Conservation (phyloP, 2,888 invertebrate species). For the Heliconius erato region DNA sequence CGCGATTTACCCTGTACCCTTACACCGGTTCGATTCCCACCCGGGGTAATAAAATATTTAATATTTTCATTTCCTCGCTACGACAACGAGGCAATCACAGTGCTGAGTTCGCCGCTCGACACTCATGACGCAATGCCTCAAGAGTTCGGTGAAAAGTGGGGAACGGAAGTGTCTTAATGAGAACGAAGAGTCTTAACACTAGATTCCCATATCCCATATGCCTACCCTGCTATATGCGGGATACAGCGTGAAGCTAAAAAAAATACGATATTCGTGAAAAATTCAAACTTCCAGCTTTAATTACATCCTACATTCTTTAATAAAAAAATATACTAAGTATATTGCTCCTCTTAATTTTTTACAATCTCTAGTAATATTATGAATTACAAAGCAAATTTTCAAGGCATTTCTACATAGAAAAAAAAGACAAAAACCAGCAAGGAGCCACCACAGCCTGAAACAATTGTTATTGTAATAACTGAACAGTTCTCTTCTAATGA, state of each 20-base stretch:
- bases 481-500: constrained; percentile 61
- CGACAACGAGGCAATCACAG: too few relatives aligned
- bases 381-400: constrained; percentile 24
- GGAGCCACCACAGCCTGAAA: constrained; percentile 53
- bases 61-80: too few relatives aligned
- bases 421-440: constrained; percentile 32
- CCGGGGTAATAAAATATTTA: too few relatives aligned
- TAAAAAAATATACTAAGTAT: background rate
- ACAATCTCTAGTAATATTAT: constrained; percentile 11
- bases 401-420: constrained; percentile 36
- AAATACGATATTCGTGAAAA: too few relatives aligned
- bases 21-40: too few relatives aligned
- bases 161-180: background rate
- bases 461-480: constrained; percentile 62
- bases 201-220: background rate
- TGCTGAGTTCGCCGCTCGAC: too few relatives aligned
- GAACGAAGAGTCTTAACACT: background rate
- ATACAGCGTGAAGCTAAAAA: background rate
- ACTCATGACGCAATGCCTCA: too few relatives aligned
- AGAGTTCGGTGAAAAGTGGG: background rate
- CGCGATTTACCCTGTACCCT: too few relatives aligned
- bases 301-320: background rate
- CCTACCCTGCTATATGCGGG: background rate
- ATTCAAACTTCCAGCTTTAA: background rate
- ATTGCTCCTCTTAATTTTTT: background rate